Evolutionary conservation across 2,113 vertebrate species (phyloP).

Genomic region (Psilopogon haemacephalus): DNA sequence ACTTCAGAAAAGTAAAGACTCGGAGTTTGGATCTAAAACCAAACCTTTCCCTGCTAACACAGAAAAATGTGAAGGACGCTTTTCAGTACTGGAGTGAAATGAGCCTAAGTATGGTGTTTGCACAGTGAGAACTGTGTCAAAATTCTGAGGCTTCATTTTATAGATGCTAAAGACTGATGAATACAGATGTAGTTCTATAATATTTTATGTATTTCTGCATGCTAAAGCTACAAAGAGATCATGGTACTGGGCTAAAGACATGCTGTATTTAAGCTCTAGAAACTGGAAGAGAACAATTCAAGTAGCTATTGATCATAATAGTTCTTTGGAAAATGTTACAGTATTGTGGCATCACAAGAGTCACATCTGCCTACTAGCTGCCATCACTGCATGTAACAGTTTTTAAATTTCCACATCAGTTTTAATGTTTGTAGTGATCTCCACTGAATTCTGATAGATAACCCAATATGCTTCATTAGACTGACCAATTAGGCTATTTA

Average conservation of each 20-base stretch:
- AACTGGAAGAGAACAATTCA: neutral
- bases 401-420: neutral
- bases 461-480: neutral
- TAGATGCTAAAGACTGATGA: neutral
- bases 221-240: neutral
- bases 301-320: neutral
- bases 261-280: neutral
- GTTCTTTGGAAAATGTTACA: neutral
- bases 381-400: neutral
- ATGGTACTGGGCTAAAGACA: rapidly evolving
- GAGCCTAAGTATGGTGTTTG: neutral
- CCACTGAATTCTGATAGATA: neutral
- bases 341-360: neutral
- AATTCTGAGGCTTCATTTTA: neutral
- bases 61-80: neutral
- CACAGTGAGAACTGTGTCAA: neutral
- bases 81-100: neutral
- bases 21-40: neutral
- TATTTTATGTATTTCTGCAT: neutral
- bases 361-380: neutral
- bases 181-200: neutral
- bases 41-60: no score
- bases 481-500: neutral
- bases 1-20: neutral
- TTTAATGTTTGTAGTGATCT: neutral